Evolutionary conservation across 2,797 vertebrate genomes (phyloP).

Genomic region (Artibeus lituratus): DNA sequence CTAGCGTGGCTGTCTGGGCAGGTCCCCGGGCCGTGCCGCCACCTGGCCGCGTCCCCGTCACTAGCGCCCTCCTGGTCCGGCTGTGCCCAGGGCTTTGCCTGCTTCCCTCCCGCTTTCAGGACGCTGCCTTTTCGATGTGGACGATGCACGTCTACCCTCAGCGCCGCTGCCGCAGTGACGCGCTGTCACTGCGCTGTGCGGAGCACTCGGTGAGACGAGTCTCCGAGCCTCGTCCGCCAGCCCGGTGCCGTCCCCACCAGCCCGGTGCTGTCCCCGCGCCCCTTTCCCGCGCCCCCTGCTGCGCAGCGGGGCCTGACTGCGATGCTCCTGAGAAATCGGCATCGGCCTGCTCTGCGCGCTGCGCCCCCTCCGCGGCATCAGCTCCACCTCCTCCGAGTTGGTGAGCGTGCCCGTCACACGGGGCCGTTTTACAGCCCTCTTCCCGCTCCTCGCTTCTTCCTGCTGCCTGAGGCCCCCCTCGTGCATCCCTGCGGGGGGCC

Average conservation of each 20-base stretch:
- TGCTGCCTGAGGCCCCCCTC: background rate
- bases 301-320: rapidly evolving
- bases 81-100: background rate
- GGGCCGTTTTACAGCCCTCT: background rate
- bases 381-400: background rate
- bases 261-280: rapidly evolving
- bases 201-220: rapidly evolving
- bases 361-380: no score
- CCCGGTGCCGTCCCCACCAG: rapidly evolving
- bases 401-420: rapidly evolving
- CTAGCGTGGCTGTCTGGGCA: rapidly evolving
- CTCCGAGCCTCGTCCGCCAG: rapidly evolving
- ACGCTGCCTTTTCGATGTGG: background rate
- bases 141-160: rapidly evolving
- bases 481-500: background rate
- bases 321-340: rapidly evolving
- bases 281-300: rapidly evolving
- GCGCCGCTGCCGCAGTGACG: rapidly evolving
- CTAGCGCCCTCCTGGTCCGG: background rate
- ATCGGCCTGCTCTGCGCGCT: rapidly evolving
- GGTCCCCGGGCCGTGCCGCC: background rate
- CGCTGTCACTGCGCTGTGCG: rapidly evolving
- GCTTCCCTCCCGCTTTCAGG: background rate
- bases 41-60: rapidly evolving
- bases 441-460: background rate